Base-by-base conservation (phyloP, 2,888 invertebrate species). In the Stictocephala bisonia region DNA sequence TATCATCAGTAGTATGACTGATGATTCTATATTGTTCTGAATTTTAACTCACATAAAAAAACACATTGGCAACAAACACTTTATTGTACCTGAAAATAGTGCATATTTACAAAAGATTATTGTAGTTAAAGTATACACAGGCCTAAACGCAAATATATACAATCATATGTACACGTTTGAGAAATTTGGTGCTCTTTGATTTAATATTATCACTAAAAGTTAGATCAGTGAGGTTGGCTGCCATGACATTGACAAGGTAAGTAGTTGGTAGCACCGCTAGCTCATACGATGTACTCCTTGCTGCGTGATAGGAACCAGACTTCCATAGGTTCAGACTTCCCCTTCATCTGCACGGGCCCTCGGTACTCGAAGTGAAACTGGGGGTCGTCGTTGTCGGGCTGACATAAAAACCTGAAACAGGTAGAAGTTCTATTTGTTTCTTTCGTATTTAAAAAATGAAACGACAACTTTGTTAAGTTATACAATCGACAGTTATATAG, bases 241-340 rank as follows among this genome's bases (percentile, higher is more conserved):
- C 24, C 50, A 15, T 11, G 20, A 3, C 24, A 44, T 6, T 15
- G n/a, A 4, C 4, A 44, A 44, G 18, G 18, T 44, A 4, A 13
- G n/a, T n/a, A n/a, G 40, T 40, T 60, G 40, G 60, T 20, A 60
- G 22, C 40, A 60, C 40, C 40, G 60, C 11, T 35, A 35, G 44
- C 3, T 70, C 70, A 73, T 60, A 73, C 73, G 51, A 73, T 73
- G 31, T 73, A 73, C 27, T 73, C 73, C 20, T 50, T 60, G 60
- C 77, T 81, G 22, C 88, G 83, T 74, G 89, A 90, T 69, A 96
- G 85, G 85, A 95, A 93, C 93, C 95, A 96, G 20, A 95, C 94
- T 82, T 95, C 91, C 96, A 96, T 96, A 1, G 96, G 95, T 76
- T 95, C 94, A 2, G 94, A 91, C 84, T 95, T 95, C 60, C 96